Percentiles rank a stretch among this genome's conserved stretches.
Evolutionary conservation across 2,888 invertebrate genomes (phyloP).

Genomic region (Tiliacea citrago): DNA sequence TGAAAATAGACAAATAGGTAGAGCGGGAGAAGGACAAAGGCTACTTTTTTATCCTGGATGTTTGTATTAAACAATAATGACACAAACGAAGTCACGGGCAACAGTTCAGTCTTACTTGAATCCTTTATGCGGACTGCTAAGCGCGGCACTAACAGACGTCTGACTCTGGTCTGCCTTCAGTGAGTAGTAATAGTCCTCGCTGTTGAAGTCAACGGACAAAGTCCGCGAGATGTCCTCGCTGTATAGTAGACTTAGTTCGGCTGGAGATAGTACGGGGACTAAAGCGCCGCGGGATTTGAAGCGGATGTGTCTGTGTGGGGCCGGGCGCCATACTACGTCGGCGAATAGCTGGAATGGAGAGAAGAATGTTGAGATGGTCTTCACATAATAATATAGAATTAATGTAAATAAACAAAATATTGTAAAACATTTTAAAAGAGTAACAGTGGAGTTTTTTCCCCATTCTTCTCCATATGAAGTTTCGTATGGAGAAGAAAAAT

Average conservation of each 20-base stretch:
- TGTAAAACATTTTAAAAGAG: no score
- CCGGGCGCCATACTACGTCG: constrained; percentile 88
- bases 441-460: no score
- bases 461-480: no score
- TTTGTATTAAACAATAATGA: no score
- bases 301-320: constrained; percentile 83
- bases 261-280: constrained; percentile 79
- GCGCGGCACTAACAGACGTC: constrained; percentile 76
- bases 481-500: no score
- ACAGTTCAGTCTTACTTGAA: constrained; percentile 74
- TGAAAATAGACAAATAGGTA: no score
- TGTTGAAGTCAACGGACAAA: constrained; percentile 77
- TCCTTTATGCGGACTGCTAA: constrained; percentile 83
- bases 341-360: constrained; percentile 79
- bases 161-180: constrained; percentile 82
- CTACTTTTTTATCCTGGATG: no score
- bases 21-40: no score
- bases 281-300: constrained; percentile 85
- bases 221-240: constrained; percentile 74
- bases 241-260: constrained; percentile 77
- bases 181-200: constrained; percentile 79
- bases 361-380: neutral
- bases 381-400: no score
- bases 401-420: no score
- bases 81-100: no score